A percentile compares a stretch with the other conserved stretches of the same genome.
Evolutionary conservation across 2,888 invertebrate genomes (phyloP).

Genomic region (Anagyrus pseudococci): DNA sequence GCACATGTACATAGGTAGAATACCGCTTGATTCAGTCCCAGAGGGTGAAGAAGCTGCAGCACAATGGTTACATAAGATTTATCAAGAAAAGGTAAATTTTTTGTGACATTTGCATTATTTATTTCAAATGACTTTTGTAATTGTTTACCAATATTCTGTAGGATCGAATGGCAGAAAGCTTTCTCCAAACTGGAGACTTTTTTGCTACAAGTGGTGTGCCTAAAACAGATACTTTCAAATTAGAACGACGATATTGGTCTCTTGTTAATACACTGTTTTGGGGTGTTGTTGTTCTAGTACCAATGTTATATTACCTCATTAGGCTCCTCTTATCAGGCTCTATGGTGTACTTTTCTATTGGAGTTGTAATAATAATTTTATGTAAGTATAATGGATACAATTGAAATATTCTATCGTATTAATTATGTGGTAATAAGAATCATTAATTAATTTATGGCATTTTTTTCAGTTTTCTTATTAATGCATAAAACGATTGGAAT

Average conservation of each 20-base stretch:
- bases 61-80: slow-evolving; percentile 83
- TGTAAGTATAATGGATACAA: slow-evolving; percentile 78
- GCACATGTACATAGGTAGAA: slow-evolving; percentile 80
- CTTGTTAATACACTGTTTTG: slow-evolving; percentile 77
- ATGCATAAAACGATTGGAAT: slow-evolving; percentile 82
- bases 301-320: slow-evolving; percentile 75
- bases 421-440: neutral
- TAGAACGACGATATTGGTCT: slow-evolving; percentile 70
- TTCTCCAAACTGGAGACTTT: slow-evolving; percentile 78
- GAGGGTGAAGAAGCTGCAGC: slow-evolving; percentile 77
- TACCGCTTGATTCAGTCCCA: slow-evolving; percentile 82
- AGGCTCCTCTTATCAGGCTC: slow-evolving; percentile 76
- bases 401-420: too few species aligned
- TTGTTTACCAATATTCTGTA: slow-evolving; percentile 54
- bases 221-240: slow-evolving; percentile 67
- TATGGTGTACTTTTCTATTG: slow-evolving; percentile 73
- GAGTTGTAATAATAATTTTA: slow-evolving; percentile 72
- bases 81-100: slow-evolving; percentile 76
- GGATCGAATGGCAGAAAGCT: slow-evolving; percentile 79
- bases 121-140: slow-evolving; percentile 6
- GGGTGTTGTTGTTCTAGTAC: slow-evolving; percentile 72
- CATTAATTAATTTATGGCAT: slow-evolving; percentile 19
- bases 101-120: too few species aligned
- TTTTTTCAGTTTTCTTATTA: slow-evolving; percentile 73
- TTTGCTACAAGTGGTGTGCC: slow-evolving; percentile 77